Evolutionary conservation across 2,113 vertebrate genomes (phyloP).

Genomic region (Mungos mungo): DNA sequence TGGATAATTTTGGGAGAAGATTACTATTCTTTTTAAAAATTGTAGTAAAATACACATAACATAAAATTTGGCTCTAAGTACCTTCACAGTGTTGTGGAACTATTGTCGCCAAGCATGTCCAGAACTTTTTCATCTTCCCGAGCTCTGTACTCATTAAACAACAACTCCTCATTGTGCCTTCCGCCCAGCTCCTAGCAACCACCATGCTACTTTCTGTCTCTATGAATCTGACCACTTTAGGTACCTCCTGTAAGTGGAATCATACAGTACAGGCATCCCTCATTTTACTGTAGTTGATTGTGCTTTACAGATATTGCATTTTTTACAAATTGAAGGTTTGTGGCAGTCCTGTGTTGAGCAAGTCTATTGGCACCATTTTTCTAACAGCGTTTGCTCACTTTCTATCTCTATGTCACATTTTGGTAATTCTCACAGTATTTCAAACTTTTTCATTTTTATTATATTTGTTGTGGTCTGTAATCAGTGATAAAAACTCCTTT

Average conservation of each 20-base stretch:
- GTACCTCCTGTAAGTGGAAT: background rate
- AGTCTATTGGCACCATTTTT: background rate
- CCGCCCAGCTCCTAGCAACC: background rate
- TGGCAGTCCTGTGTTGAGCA: background rate
- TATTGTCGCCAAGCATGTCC: background rate
- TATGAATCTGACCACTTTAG: background rate
- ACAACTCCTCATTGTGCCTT: fast-evolving
- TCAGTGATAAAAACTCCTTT: background rate
- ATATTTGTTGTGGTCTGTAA: background rate
- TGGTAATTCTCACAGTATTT: background rate
- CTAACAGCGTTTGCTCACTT: background rate
- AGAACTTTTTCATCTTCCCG: background rate
- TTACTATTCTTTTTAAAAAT: background rate
- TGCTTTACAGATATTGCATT: background rate
- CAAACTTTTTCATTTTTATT: background rate
- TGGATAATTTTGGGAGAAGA: background rate
- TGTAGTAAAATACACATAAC: background rate
- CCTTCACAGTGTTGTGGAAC: background rate
- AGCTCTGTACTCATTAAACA: background rate
- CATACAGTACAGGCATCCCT: background rate
- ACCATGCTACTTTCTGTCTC: background rate
- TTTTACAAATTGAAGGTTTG: background rate
- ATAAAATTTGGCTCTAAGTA: background rate
- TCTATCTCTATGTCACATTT: background rate
- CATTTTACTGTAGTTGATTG: background rate